These are phyloP conservation scores for Neoarius graeffei DNA, from an alignment of 2,113 vertebrate genomes.

Conservation along the genomic window DNA sequence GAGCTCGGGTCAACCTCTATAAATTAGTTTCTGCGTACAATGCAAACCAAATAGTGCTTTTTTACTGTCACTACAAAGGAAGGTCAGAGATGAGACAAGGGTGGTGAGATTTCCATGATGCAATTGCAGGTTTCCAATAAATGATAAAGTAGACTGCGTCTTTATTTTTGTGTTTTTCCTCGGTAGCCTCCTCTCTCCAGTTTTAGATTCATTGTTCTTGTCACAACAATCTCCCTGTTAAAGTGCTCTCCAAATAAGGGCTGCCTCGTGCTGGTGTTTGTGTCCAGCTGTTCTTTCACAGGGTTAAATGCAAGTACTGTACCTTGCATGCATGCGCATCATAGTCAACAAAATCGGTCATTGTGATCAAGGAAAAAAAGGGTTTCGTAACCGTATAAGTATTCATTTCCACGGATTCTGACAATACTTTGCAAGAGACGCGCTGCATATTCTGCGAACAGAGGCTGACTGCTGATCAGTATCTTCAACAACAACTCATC, in stretches of 20 bases:
- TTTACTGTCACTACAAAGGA: slow-evolving; percentile 82
- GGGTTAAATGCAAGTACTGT: slow-evolving; percentile 26
- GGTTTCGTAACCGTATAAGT: not conserved
- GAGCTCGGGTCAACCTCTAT: slow-evolving; percentile 86
- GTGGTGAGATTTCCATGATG: slow-evolving; percentile 67
- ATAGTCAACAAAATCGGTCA: not conserved
- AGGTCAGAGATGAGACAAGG: slow-evolving; percentile 56
- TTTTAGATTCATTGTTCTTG: slow-evolving; percentile 71
- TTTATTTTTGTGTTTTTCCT: slow-evolving; percentile 51
- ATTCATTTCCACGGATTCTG: not conserved
- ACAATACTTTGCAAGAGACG: not conserved
- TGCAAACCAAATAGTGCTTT: slow-evolving; percentile 80
- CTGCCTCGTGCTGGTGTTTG: slow-evolving; percentile 52
- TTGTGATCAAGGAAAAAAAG: not conserved
- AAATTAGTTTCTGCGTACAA: slow-evolving; percentile 89
- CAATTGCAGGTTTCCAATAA: slow-evolving; percentile 57
- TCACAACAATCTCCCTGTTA: slow-evolving; percentile 62
- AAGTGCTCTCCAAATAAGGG: slow-evolving; percentile 66
- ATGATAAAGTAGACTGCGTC: slow-evolving; percentile 7
- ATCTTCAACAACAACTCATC: not conserved
- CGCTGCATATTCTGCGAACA: not conserved
- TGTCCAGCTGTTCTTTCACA: slow-evolving; percentile 57
- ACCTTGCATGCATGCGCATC: not conserved
- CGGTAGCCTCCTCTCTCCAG: slow-evolving; percentile 54
- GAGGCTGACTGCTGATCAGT: not conserved